Conservation (phyloP, 2,113 vertebrate species). For the Ciconia boyciana region DNA sequence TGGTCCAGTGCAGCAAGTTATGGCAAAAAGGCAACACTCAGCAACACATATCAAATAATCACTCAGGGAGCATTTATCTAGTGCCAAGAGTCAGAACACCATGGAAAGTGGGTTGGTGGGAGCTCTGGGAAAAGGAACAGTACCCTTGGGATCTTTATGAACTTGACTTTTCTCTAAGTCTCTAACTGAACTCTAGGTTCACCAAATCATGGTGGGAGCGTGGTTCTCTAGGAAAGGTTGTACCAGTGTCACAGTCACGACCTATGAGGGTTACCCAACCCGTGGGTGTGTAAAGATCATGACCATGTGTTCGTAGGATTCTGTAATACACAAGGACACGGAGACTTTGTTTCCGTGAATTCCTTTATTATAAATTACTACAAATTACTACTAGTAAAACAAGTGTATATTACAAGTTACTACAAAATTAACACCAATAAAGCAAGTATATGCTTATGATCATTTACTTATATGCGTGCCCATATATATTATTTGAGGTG, state of each 20-base stretch:
- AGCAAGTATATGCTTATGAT: background rate
- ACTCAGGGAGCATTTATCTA: no score
- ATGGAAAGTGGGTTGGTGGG: no score
- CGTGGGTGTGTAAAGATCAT: background rate
- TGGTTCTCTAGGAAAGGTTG: no score
- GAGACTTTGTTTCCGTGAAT: background rate
- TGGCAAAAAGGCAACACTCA: no score
- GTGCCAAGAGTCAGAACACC: no score
- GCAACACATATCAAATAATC: no score
- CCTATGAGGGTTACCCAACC: background rate
- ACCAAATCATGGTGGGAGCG: no score
- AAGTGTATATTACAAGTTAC: background rate
- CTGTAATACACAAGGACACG: background rate
- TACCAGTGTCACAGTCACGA: background rate
- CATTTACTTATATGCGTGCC: background rate
- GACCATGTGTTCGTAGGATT: background rate
- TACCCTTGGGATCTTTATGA: no score
- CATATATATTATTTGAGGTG: background rate
- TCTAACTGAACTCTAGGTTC: no score
- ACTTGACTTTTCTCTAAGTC: no score
- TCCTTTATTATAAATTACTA: background rate
- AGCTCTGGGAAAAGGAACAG: no score
- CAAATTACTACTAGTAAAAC: background rate
- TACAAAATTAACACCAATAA: background rate
- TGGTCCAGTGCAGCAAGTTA: no score